Evolutionary conservation across 2,797 vertebrate genomes (phyloP), one percentile per base, ranked within the genome.

Genomic region (Lepidocolaptes lacrymiger): DNA sequence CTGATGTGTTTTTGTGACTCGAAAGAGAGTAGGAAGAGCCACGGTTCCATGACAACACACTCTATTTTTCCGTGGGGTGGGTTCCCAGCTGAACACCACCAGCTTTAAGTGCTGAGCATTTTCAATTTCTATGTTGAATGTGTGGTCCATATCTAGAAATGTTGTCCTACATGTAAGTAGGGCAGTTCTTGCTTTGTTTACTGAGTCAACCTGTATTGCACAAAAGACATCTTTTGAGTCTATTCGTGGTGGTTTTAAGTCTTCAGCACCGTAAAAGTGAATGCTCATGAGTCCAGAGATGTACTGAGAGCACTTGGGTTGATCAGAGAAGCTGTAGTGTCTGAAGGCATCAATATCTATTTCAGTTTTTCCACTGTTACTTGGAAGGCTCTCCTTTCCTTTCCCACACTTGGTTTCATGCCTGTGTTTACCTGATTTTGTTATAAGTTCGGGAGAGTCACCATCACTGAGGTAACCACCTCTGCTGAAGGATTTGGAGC

Each of bases 71-170:
- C 98, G 97, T 0, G 99, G 98, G 18, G 98, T 99, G 41, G 99
- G 98, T 68, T 99, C 99, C 99, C 99, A 99, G 91, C 99, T 99
- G 96, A 99, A 99, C 85, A 99, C 99, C 62, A 99, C 99, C 74
- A 99, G 97, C 96, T 99, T 99, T 95, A 99, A 98, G 95, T 99
- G 99, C 97, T 99, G 99, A 11, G 99, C 99, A 0, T 99, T 99
- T 97, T 99, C 99, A 44, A 99, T 98, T 93, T 99, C 99, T 56
- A 99, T 99, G 97, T 99, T 99, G 96, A 99, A 99, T 1, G 99
- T 99, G 97, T 99, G 99, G 97, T 99, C 99, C 99, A 99, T 99
- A 91, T 99, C 99, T 62, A 99, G 97, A 97, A 99, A 99, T 2
- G 99, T 93, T 1, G 99, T 99, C 85, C 98, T 98, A 85, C 99